Percentiles rank a stretch among this genome's conserved stretches.
Conservation (phyloP, 2,113 vertebrate species). For the Crotalus tigris region DNA sequence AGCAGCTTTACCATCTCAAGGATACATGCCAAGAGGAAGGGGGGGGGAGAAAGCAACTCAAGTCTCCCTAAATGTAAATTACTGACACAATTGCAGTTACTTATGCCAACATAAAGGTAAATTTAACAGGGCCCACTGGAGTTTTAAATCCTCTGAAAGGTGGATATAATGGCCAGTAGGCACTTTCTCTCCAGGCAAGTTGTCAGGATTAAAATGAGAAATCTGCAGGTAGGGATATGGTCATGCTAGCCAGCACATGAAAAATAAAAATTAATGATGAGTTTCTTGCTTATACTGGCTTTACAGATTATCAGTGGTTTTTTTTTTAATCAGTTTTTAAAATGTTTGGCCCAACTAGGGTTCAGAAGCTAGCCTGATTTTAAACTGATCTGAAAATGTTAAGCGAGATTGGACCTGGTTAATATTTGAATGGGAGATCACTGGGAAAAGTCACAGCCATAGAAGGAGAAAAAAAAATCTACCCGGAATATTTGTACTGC, state of each 20-base stretch:
- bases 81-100: constrained; percentile 45
- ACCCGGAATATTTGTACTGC: neutral
- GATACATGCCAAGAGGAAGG: constrained; percentile 15
- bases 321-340: neutral
- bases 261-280: constrained; percentile 54
- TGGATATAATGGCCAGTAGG: constrained; percentile 45
- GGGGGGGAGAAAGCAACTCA: constrained; percentile 29
- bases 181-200: constrained; percentile 45
- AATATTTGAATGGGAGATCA: neutral
- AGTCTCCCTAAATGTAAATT: constrained; percentile 47
- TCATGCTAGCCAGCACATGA: constrained; percentile 41
- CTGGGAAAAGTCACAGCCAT: neutral
- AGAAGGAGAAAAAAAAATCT: neutral
- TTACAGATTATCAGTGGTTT: constrained; percentile 4
- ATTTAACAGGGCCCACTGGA: constrained; percentile 54
- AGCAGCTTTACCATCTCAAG: constrained; percentile 54
- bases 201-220: constrained; percentile 60
- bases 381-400: neutral
- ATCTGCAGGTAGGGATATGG: constrained; percentile 40
- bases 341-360: neutral
- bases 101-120: constrained; percentile 50
- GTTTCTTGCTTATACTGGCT: constrained; percentile 41
- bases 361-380: neutral
- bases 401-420: neutral
- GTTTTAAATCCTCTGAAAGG: constrained; percentile 57